A percentile compares a stretch with the other conserved stretches of the same genome.
phyloP scores from a whole-genome alignment of 2,888 invertebrate genomes.

The Archips crataeganus region DNA sequence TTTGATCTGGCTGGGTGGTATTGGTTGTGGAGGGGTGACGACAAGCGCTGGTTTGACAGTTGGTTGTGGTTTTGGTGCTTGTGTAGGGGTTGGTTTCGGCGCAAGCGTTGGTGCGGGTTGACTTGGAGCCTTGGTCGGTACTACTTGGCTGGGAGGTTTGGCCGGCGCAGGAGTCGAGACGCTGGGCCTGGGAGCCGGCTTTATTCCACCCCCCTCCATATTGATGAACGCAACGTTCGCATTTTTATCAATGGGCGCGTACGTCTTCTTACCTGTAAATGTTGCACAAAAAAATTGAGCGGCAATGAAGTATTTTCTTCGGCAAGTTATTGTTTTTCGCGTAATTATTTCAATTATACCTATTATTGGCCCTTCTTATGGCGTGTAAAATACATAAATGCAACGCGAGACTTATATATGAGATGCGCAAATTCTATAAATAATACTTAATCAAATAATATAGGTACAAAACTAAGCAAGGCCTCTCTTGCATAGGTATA shows the following conservation, averaged over 20 bases:
- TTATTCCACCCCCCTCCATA: slow-evolving; percentile 69
- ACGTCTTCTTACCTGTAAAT: slow-evolving; percentile 67
- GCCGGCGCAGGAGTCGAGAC: slow-evolving; percentile 42
- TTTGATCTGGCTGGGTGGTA: slow-evolving; percentile 58
- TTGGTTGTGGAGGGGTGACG: slow-evolving; percentile 46
- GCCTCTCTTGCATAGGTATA: no score
- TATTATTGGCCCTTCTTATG: no score
- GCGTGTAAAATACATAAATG: no score
- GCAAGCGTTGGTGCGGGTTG: slow-evolving; percentile 45
- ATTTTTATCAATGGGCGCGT: slow-evolving; percentile 70
- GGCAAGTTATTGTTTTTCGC: no score
- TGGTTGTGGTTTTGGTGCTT: slow-evolving; percentile 43
- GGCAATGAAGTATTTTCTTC: not conserved
- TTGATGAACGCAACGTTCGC: slow-evolving; percentile 79
- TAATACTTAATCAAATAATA: no score
- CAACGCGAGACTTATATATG: no score
- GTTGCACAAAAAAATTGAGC: not conserved
- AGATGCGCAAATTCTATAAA: no score
- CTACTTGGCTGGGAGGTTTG: slow-evolving; percentile 43
- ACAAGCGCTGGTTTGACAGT: slow-evolving; percentile 45
- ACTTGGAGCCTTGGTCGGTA: slow-evolving; percentile 44
- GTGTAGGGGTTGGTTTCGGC: slow-evolving; percentile 41
- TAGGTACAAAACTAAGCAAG: no score
- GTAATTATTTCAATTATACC: no score
- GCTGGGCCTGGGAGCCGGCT: slow-evolving; percentile 45